These are phyloP conservation scores for Sphinx pinastri DNA, from an alignment of 2,888 invertebrate species.

Conservation along the genomic window DNA sequence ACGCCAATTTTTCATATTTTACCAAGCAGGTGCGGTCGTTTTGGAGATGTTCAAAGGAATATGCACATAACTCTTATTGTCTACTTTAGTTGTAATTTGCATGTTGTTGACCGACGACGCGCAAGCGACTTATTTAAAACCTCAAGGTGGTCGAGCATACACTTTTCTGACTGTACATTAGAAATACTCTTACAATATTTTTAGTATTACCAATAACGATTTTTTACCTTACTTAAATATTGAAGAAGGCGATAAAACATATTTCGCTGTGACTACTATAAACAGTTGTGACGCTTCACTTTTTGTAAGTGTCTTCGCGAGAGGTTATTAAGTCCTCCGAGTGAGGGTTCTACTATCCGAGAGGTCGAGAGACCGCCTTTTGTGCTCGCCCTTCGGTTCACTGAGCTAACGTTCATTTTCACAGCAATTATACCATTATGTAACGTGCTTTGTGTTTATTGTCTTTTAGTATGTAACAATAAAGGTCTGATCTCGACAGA, in stretches of 20 bases:
- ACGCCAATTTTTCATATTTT: no score
- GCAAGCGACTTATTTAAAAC: no score
- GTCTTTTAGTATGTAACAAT: neutral
- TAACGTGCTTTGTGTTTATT: conserved; percentile 6
- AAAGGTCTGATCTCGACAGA: no score
- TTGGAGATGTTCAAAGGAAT: no score
- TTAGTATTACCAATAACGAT: no score
- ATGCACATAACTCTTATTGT: no score
- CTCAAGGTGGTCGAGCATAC: no score
- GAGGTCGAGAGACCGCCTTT: conserved; percentile 44
- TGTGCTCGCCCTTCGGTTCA: conserved; percentile 36
- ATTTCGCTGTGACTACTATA: neutral
- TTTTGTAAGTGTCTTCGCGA: conserved; percentile 52
- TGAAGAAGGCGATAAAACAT: neutral
- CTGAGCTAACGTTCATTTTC: conserved; percentile 38
- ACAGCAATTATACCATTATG: conserved; percentile 44
- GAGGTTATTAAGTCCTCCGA: conserved; percentile 59
- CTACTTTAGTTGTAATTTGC: no score
- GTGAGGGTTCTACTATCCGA: conserved; percentile 39
- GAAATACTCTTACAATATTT: no score
- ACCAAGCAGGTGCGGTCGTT: no score
- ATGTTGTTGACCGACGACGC: no score
- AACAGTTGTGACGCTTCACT: conserved; percentile 29
- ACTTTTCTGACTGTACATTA: no score
- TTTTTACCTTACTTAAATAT: neutral